A percentile compares a stretch with the other conserved stretches of the same genome.
These are phyloP conservation scores for Pseudobourletiella spinata DNA, from an alignment of 1,140 invertebrate species.

Conservation along the genomic window DNA sequence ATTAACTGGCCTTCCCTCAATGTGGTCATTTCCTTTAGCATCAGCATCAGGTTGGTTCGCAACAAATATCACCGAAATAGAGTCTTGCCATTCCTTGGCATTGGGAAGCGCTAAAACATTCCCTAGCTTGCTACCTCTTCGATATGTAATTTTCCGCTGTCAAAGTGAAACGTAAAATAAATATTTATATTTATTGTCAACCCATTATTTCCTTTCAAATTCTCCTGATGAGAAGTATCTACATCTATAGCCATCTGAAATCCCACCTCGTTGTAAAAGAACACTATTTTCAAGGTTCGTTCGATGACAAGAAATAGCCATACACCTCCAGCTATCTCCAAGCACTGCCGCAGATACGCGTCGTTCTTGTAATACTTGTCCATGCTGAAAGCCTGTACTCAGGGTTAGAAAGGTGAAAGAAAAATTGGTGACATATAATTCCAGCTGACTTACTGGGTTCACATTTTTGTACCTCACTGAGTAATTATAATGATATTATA, in stretches of 20 bases:
- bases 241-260: neutral
- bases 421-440: no score
- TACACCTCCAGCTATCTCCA: conserved; percentile 44
- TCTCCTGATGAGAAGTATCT: neutral
- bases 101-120: no score
- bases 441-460: no score
- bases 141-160: neutral
- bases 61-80: no score
- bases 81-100: no score
- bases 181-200: neutral
- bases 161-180: neutral
- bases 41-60: no score
- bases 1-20: no score
- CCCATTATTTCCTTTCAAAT: neutral
- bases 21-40: no score
- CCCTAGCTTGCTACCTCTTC: no score
- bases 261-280: conserved; percentile 44
- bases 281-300: conserved; percentile 46
- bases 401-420: no score
- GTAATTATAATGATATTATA: neutral
- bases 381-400: conserved; percentile 44
- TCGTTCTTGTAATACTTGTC: conserved; percentile 39
- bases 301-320: conserved; percentile 49
- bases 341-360: conserved; percentile 42
- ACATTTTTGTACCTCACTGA: no score